Percentiles rank a stretch among this genome's conserved stretches.
phyloP scores from a whole-genome alignment of 2,888 invertebrate species.

The Ochropleura leucogaster region DNA sequence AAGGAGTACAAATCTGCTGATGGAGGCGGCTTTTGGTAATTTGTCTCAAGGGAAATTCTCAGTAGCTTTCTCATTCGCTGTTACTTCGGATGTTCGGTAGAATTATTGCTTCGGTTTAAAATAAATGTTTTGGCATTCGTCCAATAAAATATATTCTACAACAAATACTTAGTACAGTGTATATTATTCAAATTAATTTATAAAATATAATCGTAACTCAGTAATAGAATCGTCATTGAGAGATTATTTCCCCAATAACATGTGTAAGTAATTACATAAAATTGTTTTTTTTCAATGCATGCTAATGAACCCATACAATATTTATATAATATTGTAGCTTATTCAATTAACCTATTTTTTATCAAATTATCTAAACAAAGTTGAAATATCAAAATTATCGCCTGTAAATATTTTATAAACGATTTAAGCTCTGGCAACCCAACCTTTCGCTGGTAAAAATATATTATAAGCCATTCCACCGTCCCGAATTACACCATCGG shows the following conservation, averaged over 20 bases:
- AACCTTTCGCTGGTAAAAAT: constrained; percentile 51
- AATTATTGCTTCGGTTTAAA: constrained; percentile 38
- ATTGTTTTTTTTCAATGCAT: constrained; percentile 7
- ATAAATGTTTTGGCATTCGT: constrained; percentile 34
- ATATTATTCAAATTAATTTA: not conserved
- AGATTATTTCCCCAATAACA: constrained; percentile 7
- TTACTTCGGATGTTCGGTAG: constrained; percentile 69
- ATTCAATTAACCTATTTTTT: constrained; percentile 10
- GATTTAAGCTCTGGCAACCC: constrained; percentile 41
- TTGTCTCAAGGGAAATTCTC: constrained; percentile 80
- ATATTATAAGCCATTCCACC: constrained; percentile 42
- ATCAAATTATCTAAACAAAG: constrained; percentile 8
- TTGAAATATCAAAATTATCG: constrained; percentile 29
- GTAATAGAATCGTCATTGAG: constrained; percentile 11
- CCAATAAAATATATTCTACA: not conserved
- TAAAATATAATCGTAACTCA: not conserved
- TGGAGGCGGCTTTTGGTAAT: constrained; percentile 75
- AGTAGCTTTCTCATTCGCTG: constrained; percentile 72
- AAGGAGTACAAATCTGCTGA: constrained; percentile 66
- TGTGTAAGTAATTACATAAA: constrained; percentile 27
- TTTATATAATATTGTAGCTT: not conserved
- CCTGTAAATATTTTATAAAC: constrained; percentile 50
- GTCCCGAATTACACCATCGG: constrained; percentile 46
- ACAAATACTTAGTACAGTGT: not conserved
- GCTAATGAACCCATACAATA: constrained; percentile 13